Percentiles rank a stretch among this genome's conserved stretches.
Conservation (phyloP, 2,888 invertebrate species). For the Onthophagus sagittarius region DNA sequence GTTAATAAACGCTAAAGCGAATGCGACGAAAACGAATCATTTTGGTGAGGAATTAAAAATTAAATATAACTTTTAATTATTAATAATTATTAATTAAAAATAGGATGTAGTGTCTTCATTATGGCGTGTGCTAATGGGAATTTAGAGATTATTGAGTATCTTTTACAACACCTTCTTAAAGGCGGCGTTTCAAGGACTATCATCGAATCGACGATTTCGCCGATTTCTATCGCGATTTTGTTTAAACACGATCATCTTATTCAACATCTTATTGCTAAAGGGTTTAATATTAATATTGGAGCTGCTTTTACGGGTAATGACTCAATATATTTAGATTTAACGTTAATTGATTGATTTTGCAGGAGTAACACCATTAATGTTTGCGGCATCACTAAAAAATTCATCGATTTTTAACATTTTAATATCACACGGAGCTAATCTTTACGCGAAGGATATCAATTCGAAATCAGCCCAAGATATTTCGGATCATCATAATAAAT, state of each 20-base stretch:
- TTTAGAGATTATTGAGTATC: slow-evolving; percentile 36
- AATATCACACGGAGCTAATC: slow-evolving; percentile 34
- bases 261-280: slow-evolving; percentile 37
- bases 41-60: slow-evolving; percentile 36
- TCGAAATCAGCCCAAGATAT: slow-evolving; percentile 35
- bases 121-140: slow-evolving; percentile 40
- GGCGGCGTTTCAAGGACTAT: slow-evolving; percentile 42
- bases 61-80: background rate
- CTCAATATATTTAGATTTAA: background rate
- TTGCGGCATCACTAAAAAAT: slow-evolving; percentile 39
- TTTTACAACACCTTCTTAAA: slow-evolving; percentile 40
- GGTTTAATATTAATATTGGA: slow-evolving; percentile 36
- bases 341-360: slow-evolving; percentile 25
- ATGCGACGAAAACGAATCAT: slow-evolving; percentile 40
- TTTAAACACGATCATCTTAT: slow-evolving; percentile 38
- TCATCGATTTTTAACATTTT: slow-evolving; percentile 32
- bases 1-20: slow-evolving; percentile 39
- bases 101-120: slow-evolving; percentile 42
- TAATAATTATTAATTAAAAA: slow-evolving; percentile 13
- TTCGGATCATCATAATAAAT: slow-evolving; percentile 14
- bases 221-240: slow-evolving; percentile 39
- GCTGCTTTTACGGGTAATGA: slow-evolving; percentile 36
- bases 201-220: slow-evolving; percentile 40
- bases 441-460: slow-evolving; percentile 31
- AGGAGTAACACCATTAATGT: slow-evolving; percentile 44